Evolutionary conservation across 2,113 vertebrate genomes (phyloP).

Genomic region (Meleagris gallopavo): DNA sequence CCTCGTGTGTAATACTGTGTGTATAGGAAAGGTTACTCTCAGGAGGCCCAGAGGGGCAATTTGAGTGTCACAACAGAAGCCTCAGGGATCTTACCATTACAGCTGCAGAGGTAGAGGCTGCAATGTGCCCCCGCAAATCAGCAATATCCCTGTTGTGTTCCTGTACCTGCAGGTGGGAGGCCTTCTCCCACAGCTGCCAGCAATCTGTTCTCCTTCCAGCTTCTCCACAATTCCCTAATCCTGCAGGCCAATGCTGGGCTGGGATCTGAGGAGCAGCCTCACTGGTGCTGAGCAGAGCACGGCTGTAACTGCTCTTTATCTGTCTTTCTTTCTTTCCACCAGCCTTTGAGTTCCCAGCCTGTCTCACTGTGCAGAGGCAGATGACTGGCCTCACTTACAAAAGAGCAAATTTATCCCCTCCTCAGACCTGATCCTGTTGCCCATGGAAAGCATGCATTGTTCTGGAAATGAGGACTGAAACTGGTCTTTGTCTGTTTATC

Average conservation of each 20-base stretch:
- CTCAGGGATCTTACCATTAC: neutral
- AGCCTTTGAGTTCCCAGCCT: neutral
- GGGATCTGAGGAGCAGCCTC: neutral
- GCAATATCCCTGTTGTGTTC: neutral
- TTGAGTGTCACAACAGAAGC: neutral
- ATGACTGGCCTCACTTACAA: neutral
- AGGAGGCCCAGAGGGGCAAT: neutral
- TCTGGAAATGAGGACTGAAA: neutral
- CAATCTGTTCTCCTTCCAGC: neutral
- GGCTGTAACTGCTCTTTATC: neutral
- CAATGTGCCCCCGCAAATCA: neutral
- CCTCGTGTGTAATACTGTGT: neutral
- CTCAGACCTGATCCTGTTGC: neutral
- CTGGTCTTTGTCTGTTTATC: neutral
- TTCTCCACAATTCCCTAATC: neutral
- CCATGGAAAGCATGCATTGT: neutral
- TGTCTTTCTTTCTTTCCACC: neutral
- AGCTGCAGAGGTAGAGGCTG: neutral
- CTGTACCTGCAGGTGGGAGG: neutral
- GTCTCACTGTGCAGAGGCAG: neutral
- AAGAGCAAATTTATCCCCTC: neutral
- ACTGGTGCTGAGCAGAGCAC: neutral
- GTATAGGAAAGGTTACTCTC: fast-evolving
- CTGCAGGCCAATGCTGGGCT: neutral
- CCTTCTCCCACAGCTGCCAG: fast-evolving